Evolutionary conservation across 2,888 invertebrate genomes (phyloP), one percentile per base, ranked within the genome.

Genomic region (Agonum fuliginosum): DNA sequence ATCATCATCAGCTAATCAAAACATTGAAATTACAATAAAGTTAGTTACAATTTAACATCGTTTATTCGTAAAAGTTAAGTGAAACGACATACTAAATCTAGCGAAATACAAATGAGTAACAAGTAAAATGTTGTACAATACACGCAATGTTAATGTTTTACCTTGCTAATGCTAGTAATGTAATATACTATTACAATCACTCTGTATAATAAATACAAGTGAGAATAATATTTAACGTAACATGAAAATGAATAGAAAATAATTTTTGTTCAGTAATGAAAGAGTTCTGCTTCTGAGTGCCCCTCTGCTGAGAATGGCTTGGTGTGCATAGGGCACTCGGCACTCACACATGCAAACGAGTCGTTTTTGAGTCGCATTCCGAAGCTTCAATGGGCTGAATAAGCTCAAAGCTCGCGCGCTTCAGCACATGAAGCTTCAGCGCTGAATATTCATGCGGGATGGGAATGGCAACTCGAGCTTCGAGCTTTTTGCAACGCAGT

Each of bases 321-420:
- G 3, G 4, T 22, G 62, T 67, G 19, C 27, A 37, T 37, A 19
- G 54, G 20, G 41, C 67, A 67, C 41, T 41, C 3, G 54, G 22
- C 43, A 41, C 58, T 54, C 43, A 41, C 37, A 54, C 51, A 73
- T 73, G 58, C 58, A 73, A 73, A 73, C 51, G 54, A 58, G 73
- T 24, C 37, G 24, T 62, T 58, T 73, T 73, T 73, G 73, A 62
- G 34, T 58, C 22, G 58, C 58, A 41, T 58, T 22, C 43, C 58
- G 24, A 37, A 41, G 58, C 58, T 41, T 51, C 58, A 73, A 67
- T 67, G 41, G 22, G 22, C 67, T 67, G 67, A 67, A 67, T 67
- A 67, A 67, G 67, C 67, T 67, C 67, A 67, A 67, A 67, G 67
- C 67, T n/a, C 41, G 6, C 6, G 10, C 67, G 24, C 20, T 48